A percentile compares a stretch with the other conserved stretches of the same genome.
phyloP scores from a whole-genome alignment of 2,888 invertebrate species.

The Heliconius cydno region DNA sequence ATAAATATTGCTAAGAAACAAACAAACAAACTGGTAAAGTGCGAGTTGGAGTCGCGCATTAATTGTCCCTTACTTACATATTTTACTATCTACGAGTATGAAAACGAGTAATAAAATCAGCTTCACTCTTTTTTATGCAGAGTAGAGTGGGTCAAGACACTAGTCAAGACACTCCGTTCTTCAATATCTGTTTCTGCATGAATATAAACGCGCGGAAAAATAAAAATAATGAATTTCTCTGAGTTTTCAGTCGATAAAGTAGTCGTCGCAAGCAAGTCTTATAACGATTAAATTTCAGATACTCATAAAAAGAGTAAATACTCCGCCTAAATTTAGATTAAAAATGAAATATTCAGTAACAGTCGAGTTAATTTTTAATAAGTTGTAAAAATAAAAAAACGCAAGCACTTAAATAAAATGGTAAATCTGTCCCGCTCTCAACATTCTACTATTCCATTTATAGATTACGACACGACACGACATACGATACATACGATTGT shows the following conservation, averaged over 20 bases:
- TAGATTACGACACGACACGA: conserved; percentile 6
- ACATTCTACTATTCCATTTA: conserved; percentile 3
- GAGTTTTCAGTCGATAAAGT: not conserved
- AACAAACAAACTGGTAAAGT: not conserved
- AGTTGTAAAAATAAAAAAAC: conserved; percentile 24
- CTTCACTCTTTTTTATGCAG: too few species aligned
- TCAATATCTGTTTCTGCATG: too few species aligned
- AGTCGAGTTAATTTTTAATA: conserved; percentile 24
- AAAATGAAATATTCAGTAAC: conserved; percentile 18
- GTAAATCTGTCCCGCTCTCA: conserved; percentile 23
- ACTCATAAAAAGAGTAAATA: not conserved
- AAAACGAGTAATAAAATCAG: too few species aligned
- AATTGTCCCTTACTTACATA: too few species aligned
- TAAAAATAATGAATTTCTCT: too few species aligned
- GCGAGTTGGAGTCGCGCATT: too few species aligned
- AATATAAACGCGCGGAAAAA: too few species aligned
- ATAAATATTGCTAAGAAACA: not conserved
- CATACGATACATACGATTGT: too few species aligned
- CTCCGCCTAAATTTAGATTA: not conserved
- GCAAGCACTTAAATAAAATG: conserved; percentile 13
- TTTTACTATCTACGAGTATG: too few species aligned
- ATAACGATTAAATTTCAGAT: not conserved
- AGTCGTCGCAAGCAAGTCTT: not conserved
- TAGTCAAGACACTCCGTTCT: too few species aligned
- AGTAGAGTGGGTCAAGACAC: too few species aligned